Base-by-base conservation (phyloP, 2,888 invertebrate species). In the Nemapogon koenigi region DNA sequence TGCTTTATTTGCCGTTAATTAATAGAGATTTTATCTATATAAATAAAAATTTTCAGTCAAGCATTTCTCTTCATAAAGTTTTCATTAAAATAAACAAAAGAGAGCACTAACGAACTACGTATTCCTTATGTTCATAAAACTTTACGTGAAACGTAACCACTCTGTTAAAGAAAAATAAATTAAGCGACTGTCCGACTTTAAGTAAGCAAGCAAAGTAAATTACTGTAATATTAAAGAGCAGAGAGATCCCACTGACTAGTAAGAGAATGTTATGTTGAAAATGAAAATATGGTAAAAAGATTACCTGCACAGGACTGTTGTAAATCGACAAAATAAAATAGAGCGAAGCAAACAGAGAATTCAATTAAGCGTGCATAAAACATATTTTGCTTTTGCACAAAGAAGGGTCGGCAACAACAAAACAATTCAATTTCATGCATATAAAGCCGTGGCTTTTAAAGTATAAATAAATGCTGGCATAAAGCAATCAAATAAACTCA, bases 261-360 rank as follows among this genome's bases (percentile, higher is more conserved):
- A n/a, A n/a, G n/a, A n/a, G n/a, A n/a, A n/a, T n/a, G n/a, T n/a
- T n/a, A n/a, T n/a, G n/a, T n/a, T n/a, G 33, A 19, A 19, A 33
- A 33, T 18, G 13, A 19, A 6, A 19, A 19, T 4, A 33, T 16
- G 17, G 17, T 8, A 31, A 10, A 31, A 28, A 28, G 17, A 31
- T 33, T 33, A 19, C 33, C 19, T 19, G 18, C 13, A 11, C n/a
- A 33, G 33, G 8, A 19, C 33, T 17, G 19, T 27, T 27, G 35
- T 44, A 46, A 47, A 46, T 53, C 49, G 48, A 46, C 44, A 44
- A 45, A 47, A 47, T 39, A 41, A 51, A 54, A 53, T 47, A 49
- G 49, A 48, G 52, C 60, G 61, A 59, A 55, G 54, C 57, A 57
- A 63, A 62, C 57, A 56, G 56, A 53, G 57, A 70, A 68, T 62